Evolutionary conservation across 2,113 vertebrate genomes (phyloP).

Genomic region (Eclectus roratus): DNA sequence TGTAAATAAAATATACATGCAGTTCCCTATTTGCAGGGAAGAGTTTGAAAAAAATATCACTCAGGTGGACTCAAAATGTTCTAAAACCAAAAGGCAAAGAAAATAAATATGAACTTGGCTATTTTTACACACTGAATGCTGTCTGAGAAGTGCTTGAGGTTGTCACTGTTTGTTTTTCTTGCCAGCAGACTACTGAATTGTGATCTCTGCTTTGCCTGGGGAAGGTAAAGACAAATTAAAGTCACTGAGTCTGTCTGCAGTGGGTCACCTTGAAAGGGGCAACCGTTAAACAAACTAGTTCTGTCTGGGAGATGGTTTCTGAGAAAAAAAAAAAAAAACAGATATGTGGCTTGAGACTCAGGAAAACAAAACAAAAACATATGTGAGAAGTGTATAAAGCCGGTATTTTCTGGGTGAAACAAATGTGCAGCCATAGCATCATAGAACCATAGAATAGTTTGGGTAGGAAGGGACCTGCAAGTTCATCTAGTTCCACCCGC

Average conservation of each 20-base stretch:
- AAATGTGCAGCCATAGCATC: neutral
- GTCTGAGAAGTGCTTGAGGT: slow-evolving; percentile 14
- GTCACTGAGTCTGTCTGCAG: neutral
- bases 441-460: neutral
- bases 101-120: neutral
- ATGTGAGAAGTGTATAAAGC: neutral
- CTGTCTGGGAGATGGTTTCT: neutral
- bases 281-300: neutral
- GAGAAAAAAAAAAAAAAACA: neutral
- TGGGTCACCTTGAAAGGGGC: slow-evolving; percentile 15
- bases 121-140: slow-evolving; percentile 14
- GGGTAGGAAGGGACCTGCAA: neutral
- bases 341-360: neutral
- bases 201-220: slow-evolving; percentile 20
- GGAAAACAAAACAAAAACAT: neutral
- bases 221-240: slow-evolving; percentile 45
- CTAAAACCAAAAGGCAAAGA: slow-evolving; percentile 10
- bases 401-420: neutral
- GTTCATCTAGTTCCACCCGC: neutral
- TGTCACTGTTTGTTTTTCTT: slow-evolving; percentile 35
- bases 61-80: neutral
- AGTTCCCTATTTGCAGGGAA: neutral
- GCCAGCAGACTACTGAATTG: slow-evolving; percentile 42
- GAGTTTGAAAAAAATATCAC: slow-evolving; percentile 6
- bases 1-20: neutral